Percentiles rank a stretch among this genome's conserved stretches.
phyloP scores from a whole-genome alignment of 2,797 vertebrate species.

The Clarias platycephalus region DNA sequence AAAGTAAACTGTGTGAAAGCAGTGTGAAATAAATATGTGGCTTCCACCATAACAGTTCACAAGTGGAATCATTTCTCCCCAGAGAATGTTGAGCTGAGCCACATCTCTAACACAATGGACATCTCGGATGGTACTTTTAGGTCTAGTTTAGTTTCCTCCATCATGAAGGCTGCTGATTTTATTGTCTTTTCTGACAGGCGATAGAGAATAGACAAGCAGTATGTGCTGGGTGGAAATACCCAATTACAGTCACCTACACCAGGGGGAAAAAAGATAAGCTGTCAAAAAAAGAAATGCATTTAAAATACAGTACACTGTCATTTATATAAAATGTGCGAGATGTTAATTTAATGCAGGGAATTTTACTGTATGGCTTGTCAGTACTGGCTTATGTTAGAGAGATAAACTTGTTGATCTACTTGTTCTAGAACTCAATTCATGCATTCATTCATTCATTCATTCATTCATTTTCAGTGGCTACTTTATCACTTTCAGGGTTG shows the following conservation, averaged over 20 bases:
- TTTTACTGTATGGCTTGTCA: neutral
- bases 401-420: neutral
- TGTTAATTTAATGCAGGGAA: neutral
- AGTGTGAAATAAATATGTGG: slow-evolving; percentile 21
- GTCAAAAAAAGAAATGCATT: slow-evolving; percentile 5
- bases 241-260: slow-evolving; percentile 27
- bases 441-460: neutral
- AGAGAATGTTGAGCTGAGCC: slow-evolving; percentile 2
- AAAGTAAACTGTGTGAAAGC: neutral
- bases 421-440: neutral
- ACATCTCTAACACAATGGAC: slow-evolving; percentile 10
- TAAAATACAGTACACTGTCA: neutral
- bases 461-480: neutral
- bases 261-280: neutral
- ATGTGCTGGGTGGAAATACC: slow-evolving; percentile 13
- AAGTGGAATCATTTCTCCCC: neutral
- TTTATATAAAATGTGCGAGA: neutral
- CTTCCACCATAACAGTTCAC: neutral
- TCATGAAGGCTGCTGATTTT: neutral
- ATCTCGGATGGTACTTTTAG: slow-evolving; percentile 7
- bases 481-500: neutral
- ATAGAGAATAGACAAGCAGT: slow-evolving; percentile 6
- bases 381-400: neutral
- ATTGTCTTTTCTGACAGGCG: slow-evolving; percentile 16
- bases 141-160: neutral